These are phyloP conservation scores for Holotrichia oblita DNA, from an alignment of 1,140 invertebrate genomes.

Conservation along the genomic window DNA sequence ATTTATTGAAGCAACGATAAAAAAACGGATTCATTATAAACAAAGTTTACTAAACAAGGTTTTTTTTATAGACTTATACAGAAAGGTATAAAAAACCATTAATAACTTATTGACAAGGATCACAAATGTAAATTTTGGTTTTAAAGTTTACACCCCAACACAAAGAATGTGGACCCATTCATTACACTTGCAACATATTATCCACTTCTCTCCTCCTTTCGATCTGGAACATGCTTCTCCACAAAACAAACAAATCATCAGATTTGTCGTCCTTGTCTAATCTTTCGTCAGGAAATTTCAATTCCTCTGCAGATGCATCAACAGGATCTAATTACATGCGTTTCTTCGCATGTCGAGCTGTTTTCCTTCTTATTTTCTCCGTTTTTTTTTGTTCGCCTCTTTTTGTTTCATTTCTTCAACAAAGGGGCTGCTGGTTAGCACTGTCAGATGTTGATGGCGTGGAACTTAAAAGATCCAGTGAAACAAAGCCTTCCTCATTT, in stretches of 20 bases:
- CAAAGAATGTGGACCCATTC: neutral
- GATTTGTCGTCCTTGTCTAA: neutral
- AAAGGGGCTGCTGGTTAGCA: slow-evolving; percentile 11
- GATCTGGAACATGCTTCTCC: neutral
- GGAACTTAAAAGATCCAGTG: neutral
- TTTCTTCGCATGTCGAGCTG: no score
- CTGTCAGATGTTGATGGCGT: neutral
- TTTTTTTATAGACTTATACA: no score
- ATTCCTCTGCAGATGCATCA: no score
- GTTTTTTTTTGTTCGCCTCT: neutral
- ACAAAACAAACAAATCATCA: neutral
- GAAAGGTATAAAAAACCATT: no score
- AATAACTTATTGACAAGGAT: no score
- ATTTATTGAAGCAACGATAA: no score
- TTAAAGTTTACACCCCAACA: no score
- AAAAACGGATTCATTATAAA: no score
- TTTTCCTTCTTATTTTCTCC: neutral
- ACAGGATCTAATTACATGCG: no score
- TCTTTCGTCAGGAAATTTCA: neutral
- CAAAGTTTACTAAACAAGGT: no score
- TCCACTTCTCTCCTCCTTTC: neutral
- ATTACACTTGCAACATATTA: neutral
- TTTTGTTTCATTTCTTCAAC: neutral
- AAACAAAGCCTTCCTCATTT: neutral
- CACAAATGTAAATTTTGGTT: no score